Percentiles rank a stretch among this genome's conserved stretches.
These are phyloP conservation scores for Amniataba percoides DNA, from an alignment of 2,797 vertebrate genomes.

Conservation along the genomic window DNA sequence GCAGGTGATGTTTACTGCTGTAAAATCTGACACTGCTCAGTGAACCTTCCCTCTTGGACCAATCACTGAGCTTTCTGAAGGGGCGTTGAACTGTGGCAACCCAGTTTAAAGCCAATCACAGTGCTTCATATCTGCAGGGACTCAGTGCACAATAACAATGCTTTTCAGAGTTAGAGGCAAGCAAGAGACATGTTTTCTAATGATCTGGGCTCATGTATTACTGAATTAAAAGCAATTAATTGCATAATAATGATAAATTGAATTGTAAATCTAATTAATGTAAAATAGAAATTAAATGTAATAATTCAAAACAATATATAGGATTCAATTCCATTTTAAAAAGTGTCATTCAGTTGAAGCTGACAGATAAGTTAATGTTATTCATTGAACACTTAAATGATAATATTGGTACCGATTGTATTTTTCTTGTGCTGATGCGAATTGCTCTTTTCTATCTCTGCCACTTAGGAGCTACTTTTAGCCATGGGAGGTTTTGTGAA, in stretches of 20 bases:
- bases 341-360: too few species aligned
- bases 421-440: not conserved
- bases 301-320: too few species aligned
- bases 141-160: not conserved
- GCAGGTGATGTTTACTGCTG: not conserved
- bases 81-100: constrained; percentile 32
- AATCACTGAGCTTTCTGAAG: constrained; percentile 25
- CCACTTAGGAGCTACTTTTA: too few species aligned
- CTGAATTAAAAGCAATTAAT: too few species aligned
- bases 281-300: too few species aligned
- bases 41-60: constrained; percentile 24
- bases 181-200: not conserved
- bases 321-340: too few species aligned
- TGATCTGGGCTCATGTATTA: not conserved
- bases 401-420: too few species aligned
- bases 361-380: too few species aligned
- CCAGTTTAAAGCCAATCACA: constrained; percentile 28
- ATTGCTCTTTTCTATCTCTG: too few species aligned
- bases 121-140: not conserved
- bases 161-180: not conserved
- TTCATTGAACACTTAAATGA: too few species aligned
- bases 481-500: too few species aligned
- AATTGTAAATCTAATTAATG: too few species aligned
- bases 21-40: constrained; percentile 13
- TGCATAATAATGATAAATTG: not conserved